Conservation (phyloP, 2,113 vertebrate genomes). For the Antechinus flavipes region DNA sequence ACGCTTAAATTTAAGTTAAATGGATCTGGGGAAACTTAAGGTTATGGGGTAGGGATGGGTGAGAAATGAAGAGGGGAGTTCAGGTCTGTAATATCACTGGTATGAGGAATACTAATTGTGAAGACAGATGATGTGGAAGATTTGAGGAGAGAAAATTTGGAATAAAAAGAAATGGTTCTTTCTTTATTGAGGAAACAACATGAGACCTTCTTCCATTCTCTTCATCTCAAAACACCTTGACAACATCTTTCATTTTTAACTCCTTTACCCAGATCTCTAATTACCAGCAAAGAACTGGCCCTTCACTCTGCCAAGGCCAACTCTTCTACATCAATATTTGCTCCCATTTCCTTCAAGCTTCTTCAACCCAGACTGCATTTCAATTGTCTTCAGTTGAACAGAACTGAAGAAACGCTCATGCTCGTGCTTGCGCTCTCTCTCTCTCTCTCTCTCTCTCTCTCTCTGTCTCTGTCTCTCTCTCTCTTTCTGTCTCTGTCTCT, state of each 20-base stretch:
- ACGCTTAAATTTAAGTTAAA: slow-evolving; percentile 17
- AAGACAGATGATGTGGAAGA: neutral
- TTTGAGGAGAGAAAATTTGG: neutral
- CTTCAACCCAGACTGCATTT: neutral
- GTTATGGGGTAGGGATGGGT: neutral
- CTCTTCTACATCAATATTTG: neutral
- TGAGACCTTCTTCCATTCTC: neutral
- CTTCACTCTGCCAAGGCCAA: neutral
- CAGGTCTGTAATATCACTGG: neutral
- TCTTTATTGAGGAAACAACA: neutral
- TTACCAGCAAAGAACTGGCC: neutral
- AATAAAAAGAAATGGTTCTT: neutral
- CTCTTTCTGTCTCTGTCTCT: too few species aligned
- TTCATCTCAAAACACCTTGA: neutral
- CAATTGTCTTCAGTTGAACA: neutral
- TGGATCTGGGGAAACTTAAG: neutral
- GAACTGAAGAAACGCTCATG: too few species aligned
- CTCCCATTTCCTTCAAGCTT: neutral
- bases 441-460: too few species aligned
- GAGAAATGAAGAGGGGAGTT: neutral
- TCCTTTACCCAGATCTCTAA: neutral
- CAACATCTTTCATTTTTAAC: neutral
- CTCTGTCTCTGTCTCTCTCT: too few species aligned
- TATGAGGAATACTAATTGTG: neutral
- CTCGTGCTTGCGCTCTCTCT: too few species aligned